Base-by-base conservation (phyloP, 2,113 vertebrate genomes). In the Octodon degus region DNA sequence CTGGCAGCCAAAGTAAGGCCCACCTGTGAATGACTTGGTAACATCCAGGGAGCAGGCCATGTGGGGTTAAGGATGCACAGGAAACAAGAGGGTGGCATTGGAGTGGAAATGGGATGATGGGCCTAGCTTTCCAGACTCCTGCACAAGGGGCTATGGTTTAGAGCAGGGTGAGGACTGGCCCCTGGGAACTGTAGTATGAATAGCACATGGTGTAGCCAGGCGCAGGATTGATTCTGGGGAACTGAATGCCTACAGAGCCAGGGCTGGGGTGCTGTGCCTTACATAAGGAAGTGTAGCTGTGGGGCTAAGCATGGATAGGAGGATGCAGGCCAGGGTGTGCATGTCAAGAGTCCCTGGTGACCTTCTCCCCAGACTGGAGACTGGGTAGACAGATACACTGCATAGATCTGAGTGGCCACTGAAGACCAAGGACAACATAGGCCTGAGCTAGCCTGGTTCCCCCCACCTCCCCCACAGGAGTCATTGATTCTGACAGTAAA, bases 401-500 rank as follows among this genome's bases (percentile, higher is more conserved):
- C 47, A 40, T 53, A 9, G 60, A n/a, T 24, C 12, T 27, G 20
- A 65, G 89, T 34, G 40, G 55, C 43, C 37, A 19, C 65, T 43
- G 32, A 37, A 82, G 67, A 55, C 87, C 20, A 9, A 62, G 53
- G 16, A 14, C 17, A 68, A 17, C 19, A 16, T 16, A 25, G 86
- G 19, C 86, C 85, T 81, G 19, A 67, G 20, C 70, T 79, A 58
- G 86, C 34, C 82, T 8, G 90, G 93, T 92, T 97, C 94, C 90
- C 90, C 98, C 97, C 97, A 74, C 4, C 14, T 16, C 34, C 16
- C 14, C 67, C 34, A 16, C 20, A 34, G 32, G 91, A 98, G 97
- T 98, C 97, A 98, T 98, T 99, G 98, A 98, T 98, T 98, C 98
- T 97, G 97, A 97, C 96, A 98, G 97, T 98, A 98, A 97, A 97